Evolutionary conservation across 2,888 invertebrate species (phyloP), one percentile per base, ranked within the genome.

Genomic region (Drosophila formosana): DNA sequence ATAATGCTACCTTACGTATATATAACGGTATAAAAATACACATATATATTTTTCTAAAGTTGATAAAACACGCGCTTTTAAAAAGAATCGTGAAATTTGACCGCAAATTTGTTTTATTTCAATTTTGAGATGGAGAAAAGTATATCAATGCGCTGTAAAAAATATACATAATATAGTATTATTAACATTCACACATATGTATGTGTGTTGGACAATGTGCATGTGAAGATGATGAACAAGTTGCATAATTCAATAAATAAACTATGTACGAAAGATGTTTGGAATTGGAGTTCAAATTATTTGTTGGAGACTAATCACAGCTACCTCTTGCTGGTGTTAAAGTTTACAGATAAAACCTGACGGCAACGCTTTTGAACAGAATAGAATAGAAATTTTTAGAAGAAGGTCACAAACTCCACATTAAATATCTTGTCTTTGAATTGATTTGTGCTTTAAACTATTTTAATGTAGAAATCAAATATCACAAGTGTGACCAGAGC

Each of bases 91-190:
- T 47, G 53, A 37, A 53, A 28, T 23, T n/a, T 37, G 51, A 66
- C 68, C 30, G 49, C 57, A 61, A 68, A 72, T 71, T 50, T 32
- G 43, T 68, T 76, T 78, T 70, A 77, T 82, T 83, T 68, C 32
- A 69, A 58, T 61, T 56, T 72, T 45, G 65, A 67, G 30, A 73
- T 46, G 51, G 57, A 72, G 23, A 26, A 60, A 60, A 49, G 64
- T 74, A 82, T 85, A 85, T 85, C 89, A 89, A 85, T 79, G 82
- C 86, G 89, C 89, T 89, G 89, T 89, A 89, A 56, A 82, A 85
- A 80, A 73, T 55, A 80, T 78, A 83, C 78, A 84, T 79, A 65
- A 67, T 76, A 71, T 85, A 87, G 87, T 86, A 88, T 88, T 88
- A 88, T 77, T 41, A 43, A 28, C 71, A 75, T 69, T 79, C 52